phyloP scores from a whole-genome alignment of 2,888 invertebrate species.

The Dasysyrphus albostriatus region DNA sequence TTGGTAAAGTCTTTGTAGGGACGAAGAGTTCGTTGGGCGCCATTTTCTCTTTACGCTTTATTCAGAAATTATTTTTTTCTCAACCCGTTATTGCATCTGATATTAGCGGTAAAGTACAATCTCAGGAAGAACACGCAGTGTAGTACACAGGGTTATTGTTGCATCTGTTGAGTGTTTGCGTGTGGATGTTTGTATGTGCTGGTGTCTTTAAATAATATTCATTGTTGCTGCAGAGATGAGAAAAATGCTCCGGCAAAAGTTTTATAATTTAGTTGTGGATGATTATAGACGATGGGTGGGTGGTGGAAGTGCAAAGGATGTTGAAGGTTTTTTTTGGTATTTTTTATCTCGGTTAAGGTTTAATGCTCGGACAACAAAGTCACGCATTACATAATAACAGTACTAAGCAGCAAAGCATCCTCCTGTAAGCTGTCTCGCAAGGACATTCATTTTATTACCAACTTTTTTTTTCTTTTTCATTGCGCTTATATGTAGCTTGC shows the following conservation, averaged over 20 bases:
- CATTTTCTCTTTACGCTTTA: slow-evolving; percentile 7
- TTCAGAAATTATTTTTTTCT: no score
- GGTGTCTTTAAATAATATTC: slow-evolving; percentile 35
- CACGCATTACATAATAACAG: slow-evolving; percentile 64
- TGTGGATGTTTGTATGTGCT: slow-evolving; percentile 1
- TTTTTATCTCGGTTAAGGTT: slow-evolving; percentile 26
- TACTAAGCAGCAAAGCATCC: slow-evolving; percentile 40
- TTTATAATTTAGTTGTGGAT: slow-evolving; percentile 64
- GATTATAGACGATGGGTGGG: not conserved
- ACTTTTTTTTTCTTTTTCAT: not conserved
- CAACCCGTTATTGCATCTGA: slow-evolving; percentile 4
- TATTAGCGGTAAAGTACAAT: slow-evolving; percentile 67
- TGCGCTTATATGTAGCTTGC: not conserved
- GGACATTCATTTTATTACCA: slow-evolving; percentile 35
- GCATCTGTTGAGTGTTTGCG: slow-evolving; percentile 47
- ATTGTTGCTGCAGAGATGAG: slow-evolving; percentile 35
- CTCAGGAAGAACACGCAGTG: slow-evolving; percentile 20
- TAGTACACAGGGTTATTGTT: slow-evolving; percentile 47
- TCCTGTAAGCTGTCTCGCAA: slow-evolving; percentile 35
- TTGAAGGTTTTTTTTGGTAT: not conserved
- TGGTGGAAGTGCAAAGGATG: not conserved
- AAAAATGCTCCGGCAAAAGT: slow-evolving; percentile 52
- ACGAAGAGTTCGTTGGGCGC: slow-evolving; percentile 31
- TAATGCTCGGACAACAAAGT: slow-evolving; percentile 53
- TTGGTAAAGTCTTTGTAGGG: not conserved